Evolutionary conservation across 2,113 vertebrate genomes (phyloP).

Genomic region (Oceanodroma tethys): DNA sequence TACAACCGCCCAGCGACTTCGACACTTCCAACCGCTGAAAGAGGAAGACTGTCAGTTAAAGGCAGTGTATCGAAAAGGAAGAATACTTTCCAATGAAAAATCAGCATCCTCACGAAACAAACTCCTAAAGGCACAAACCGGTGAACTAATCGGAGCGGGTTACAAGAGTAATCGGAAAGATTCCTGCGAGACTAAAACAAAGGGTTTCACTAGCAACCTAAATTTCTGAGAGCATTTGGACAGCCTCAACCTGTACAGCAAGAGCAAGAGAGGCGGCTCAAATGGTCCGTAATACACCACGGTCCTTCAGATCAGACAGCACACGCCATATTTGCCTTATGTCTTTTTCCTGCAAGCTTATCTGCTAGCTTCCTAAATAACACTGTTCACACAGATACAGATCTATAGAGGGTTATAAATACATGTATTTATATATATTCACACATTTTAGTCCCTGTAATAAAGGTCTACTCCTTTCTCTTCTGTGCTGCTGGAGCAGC

Average conservation of each 20-base stretch:
- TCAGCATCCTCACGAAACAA: conserved; percentile 22
- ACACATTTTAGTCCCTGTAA: conserved; percentile 17
- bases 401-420: conserved; percentile 41
- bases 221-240: background rate
- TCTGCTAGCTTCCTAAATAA: conserved; percentile 11
- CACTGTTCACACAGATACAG: background rate
- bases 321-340: background rate
- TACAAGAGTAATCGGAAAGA: background rate
- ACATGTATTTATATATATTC: conserved; percentile 52
- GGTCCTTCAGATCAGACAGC: background rate
- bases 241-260: background rate
- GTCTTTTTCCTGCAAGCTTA: background rate
- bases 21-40: background rate
- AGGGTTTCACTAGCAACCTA: background rate
- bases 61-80: conserved; percentile 33
- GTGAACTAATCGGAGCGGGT: background rate
- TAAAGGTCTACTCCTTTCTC: background rate
- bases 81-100: background rate
- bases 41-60: conserved; percentile 31
- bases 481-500: background rate
- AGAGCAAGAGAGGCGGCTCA: background rate
- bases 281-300: background rate
- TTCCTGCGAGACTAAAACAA: background rate
- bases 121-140: conserved; percentile 57
- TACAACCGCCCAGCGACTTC: background rate